These are phyloP conservation scores for Pitta sordida DNA, from an alignment of 2,113 vertebrate genomes.

Conservation along the genomic window DNA sequence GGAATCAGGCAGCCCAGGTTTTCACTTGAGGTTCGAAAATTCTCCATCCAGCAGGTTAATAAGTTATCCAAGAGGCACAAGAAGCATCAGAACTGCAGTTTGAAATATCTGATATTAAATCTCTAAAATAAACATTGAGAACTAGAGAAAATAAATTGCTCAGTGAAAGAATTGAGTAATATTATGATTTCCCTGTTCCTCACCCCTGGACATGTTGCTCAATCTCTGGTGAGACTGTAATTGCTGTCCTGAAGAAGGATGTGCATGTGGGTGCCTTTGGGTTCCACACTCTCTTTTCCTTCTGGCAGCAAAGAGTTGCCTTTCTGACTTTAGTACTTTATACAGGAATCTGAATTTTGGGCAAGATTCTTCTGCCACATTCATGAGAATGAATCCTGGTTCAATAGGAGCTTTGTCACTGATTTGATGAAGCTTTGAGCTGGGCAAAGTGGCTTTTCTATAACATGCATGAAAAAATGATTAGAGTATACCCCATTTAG, in stretches of 20 bases:
- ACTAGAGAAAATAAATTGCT: constrained; percentile 7
- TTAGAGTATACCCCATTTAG: not conserved
- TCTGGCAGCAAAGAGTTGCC: not conserved
- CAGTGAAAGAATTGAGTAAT: not conserved
- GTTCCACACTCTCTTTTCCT: not conserved
- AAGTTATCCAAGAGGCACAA: not conserved
- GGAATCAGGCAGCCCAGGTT: not conserved
- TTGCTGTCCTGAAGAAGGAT: not conserved
- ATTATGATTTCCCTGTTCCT: not conserved
- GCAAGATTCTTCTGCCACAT: not conserved
- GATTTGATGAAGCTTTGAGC: not conserved
- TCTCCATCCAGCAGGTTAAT: not conserved
- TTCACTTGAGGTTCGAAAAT: not conserved
- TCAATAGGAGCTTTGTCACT: not conserved
- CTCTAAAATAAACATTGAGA: constrained; percentile 35
- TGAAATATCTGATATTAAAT: constrained; percentile 40
- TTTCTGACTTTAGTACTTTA: not conserved
- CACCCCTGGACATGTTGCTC: not conserved
- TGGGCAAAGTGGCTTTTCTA: not conserved
- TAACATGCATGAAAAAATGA: not conserved
- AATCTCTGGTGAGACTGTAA: not conserved
- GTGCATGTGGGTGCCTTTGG: not conserved
- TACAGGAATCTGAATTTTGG: not conserved
- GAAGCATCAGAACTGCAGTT: not conserved
- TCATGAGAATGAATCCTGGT: not conserved